Evolutionary conservation across 35 echinoderm and acorn worm species (phyloP).

Genomic region (Patiria miniata): DNA sequence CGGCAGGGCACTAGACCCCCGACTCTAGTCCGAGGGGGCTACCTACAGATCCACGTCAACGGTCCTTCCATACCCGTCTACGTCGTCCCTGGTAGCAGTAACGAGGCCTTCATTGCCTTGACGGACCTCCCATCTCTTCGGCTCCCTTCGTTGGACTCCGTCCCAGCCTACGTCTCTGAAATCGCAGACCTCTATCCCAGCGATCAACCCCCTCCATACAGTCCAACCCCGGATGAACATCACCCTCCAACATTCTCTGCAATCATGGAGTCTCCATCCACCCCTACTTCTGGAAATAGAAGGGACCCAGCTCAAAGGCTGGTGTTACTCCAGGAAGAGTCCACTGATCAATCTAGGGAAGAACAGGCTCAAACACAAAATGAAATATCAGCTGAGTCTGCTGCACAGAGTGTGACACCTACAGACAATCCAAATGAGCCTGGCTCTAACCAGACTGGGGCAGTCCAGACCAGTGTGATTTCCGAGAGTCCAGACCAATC

Average conservation of each 20-base stretch:
- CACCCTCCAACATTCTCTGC: conserved; percentile 22
- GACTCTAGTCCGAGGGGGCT: conserved; percentile 73
- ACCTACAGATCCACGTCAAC: conserved; percentile 82
- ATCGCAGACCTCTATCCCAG: conserved; percentile 53
- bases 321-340: not conserved
- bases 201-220: conserved; percentile 88
- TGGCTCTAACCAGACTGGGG: too few species aligned
- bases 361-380: not conserved
- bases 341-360: not conserved
- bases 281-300: conserved; percentile 11
- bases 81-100: conserved; percentile 67
- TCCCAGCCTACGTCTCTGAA: conserved; percentile 80
- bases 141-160: conserved; percentile 69
- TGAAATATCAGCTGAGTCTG: too few species aligned
- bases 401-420: too few species aligned
- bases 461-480: too few species aligned
- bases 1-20: conserved; percentile 49
- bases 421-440: too few species aligned
- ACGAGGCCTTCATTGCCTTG: conserved; percentile 87
- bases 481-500: too few species aligned
- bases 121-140: conserved; percentile 85
- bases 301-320: not conserved
- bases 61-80: conserved; percentile 89
- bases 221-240: conserved; percentile 50
- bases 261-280: conserved; percentile 11